phyloP scores from a whole-genome alignment of 2,888 invertebrate genomes.

The Panzeria rudis region DNA sequence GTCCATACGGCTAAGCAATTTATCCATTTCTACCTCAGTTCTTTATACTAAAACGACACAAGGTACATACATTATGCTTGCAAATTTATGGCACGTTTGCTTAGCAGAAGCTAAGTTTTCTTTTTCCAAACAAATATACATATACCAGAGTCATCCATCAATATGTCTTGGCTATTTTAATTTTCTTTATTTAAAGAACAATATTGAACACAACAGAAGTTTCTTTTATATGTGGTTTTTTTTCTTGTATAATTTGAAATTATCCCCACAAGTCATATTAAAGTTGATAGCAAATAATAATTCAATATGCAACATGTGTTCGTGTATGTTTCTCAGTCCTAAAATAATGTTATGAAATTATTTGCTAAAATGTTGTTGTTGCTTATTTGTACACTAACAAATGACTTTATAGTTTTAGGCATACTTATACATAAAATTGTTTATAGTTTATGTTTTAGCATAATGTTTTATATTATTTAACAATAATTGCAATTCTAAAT shows the following conservation, averaged over 20 bases:
- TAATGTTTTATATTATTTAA: no score
- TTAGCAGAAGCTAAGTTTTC: not conserved
- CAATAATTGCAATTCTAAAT: no score
- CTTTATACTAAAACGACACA: not conserved
- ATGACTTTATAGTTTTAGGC: not conserved
- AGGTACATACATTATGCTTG: not conserved
- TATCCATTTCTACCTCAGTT: not conserved
- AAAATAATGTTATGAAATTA: not conserved
- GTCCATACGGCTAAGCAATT: not conserved
- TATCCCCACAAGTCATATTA: constrained; percentile 53
- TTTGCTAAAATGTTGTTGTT: not conserved
- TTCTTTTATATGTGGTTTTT: not conserved
- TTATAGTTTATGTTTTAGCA: no score
- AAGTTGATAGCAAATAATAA: constrained; percentile 42
- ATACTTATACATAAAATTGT: no score
- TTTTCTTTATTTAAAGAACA: constrained; percentile 1
- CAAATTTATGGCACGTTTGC: not conserved
- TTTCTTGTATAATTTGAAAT: constrained; percentile 5
- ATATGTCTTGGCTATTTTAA: constrained; percentile 19
- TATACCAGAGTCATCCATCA: constrained; percentile 31
- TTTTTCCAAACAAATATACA: not conserved
- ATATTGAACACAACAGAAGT: not conserved
- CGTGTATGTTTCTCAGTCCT: not conserved
- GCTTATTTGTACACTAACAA: not conserved
- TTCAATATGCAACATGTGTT: constrained; percentile 49